phyloP scores from a whole-genome alignment of 2,888 invertebrate species.

The Acleris cristana region DNA sequence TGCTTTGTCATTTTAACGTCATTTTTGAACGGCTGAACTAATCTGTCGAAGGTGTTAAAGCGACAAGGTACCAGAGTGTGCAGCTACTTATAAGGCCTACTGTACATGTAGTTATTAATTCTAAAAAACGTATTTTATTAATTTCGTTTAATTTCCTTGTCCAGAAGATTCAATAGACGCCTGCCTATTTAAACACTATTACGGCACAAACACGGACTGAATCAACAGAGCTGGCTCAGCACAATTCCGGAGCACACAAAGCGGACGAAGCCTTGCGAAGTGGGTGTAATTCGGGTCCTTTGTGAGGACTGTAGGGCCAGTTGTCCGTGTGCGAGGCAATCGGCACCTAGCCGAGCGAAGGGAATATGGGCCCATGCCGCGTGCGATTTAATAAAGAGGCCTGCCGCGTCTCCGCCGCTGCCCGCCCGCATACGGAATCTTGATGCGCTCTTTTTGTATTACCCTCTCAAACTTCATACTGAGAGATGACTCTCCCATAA shows the following conservation, averaged over 20 bases:
- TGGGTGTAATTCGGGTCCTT: slow-evolving; percentile 65
- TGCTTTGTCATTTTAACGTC: no score
- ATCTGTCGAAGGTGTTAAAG: no score
- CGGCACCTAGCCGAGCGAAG: slow-evolving; percentile 40
- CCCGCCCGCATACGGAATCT: slow-evolving; percentile 52
- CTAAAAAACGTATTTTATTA: not conserved
- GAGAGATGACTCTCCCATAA: slow-evolving; percentile 56
- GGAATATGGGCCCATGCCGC: slow-evolving; percentile 41
- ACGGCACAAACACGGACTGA: slow-evolving; percentile 42
- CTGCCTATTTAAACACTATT: slow-evolving; percentile 37
- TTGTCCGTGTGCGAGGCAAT: slow-evolving; percentile 48
- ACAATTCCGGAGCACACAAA: slow-evolving; percentile 53
- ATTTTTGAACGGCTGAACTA: no score
- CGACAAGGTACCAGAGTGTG: no score
- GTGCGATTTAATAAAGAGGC: slow-evolving; percentile 60
- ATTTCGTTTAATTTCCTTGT: slow-evolving; percentile 10
- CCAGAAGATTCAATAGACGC: slow-evolving; percentile 10
- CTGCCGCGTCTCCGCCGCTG: slow-evolving; percentile 40
- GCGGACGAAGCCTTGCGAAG: slow-evolving; percentile 51
- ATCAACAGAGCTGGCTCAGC: slow-evolving; percentile 57
- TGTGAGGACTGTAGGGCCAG: slow-evolving; percentile 50
- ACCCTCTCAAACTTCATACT: slow-evolving; percentile 56
- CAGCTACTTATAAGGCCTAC: no score
- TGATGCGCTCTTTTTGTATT: slow-evolving; percentile 60
- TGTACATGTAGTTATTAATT: not conserved